These are phyloP conservation scores for Rhingia rostrata DNA, from an alignment of 2,888 invertebrate genomes.

Conservation along the genomic window DNA sequence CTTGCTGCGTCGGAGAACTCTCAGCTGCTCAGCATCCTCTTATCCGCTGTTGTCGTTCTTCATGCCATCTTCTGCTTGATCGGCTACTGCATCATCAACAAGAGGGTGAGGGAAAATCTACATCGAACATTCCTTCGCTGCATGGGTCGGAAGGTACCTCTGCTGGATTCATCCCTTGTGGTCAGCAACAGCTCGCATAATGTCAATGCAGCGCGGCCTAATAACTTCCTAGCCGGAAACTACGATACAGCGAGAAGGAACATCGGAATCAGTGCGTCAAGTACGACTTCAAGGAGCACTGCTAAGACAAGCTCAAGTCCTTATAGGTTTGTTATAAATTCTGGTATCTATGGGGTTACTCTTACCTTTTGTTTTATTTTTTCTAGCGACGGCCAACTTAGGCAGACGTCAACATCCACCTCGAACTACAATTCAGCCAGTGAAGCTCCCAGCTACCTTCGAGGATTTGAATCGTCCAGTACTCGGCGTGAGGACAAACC, in stretches of 20 bases:
- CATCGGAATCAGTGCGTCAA: conserved; percentile 96
- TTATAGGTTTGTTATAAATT: conserved; percentile 86
- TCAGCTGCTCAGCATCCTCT: conserved; percentile 88
- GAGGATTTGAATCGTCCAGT: conserved; percentile 83
- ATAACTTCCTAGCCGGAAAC: conserved; percentile 80
- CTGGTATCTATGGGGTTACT: not conserved
- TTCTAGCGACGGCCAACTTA: conserved; percentile 90
- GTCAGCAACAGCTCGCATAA: conserved; percentile 91
- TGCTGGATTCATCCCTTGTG: conserved; percentile 89
- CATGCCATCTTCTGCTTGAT: conserved; percentile 93
- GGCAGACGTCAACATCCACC: conserved; percentile 93
- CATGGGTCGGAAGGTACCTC: conserved; percentile 91
- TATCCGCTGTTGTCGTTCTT: conserved; percentile 89
- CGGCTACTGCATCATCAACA: conserved; percentile 94
- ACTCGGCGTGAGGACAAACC: conserved; percentile 79
- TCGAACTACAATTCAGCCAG: conserved; percentile 93
- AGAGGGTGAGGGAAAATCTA: conserved; percentile 90
- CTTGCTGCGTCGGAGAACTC: conserved; percentile 90
- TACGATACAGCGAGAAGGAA: conserved; percentile 87
- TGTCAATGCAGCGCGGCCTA: conserved; percentile 84
- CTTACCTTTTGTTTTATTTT: conserved; percentile 16
- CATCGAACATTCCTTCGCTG: conserved; percentile 86
- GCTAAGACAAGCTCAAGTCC: conserved; percentile 97
- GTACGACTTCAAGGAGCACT: conserved; percentile 96
- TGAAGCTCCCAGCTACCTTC: conserved; percentile 89